Evolutionary conservation across 2,888 invertebrate genomes (phyloP), one percentile per base, ranked within the genome.

Genomic region (Acleris holmiana): DNA sequence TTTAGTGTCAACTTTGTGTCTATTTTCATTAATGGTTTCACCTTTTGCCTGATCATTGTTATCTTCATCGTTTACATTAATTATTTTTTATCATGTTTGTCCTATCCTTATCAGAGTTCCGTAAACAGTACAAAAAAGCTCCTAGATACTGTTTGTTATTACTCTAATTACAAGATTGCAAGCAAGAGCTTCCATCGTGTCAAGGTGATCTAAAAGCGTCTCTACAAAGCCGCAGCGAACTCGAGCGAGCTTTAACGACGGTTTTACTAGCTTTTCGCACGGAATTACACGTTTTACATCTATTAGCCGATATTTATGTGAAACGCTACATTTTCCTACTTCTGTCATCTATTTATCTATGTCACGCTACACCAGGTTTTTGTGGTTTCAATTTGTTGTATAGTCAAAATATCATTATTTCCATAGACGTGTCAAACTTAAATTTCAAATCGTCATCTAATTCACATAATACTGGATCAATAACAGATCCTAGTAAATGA

Each of bases 161-260:
- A 21, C 19, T 58, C 49, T 49, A 46, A 55, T 65, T 60, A 65
- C 65, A 46, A 46, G 60, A 50, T 35, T 60, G 59, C 65, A 18
- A 65, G 48, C 65, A 23, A 23, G 64, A 55, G 65, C 46, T 60
- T 50, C 65, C 73, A 79, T 79, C 79, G 75, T 88, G 89, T 89
- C 90, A 88, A 88, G 89, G 88, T 79, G 78, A 66, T 80, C 83
- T 85, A 85, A 77, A 81, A 83, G 71, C 79, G 83, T 69, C 54
- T 64, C 69, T 61, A 65, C 65, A 46, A 66, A 69, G 63, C 67
- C 65, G 56, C 57, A 53, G 53, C 47, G 63, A 48, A 50, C 47
- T 44, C 44, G 58, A 66, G 53, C 53, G 63, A 25, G 60, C 60
- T 67, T 72, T 72, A 72, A 69, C 74, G 67, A 67, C 67, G 10